A percentile compares a stretch with the other conserved stretches of the same genome.
These are phyloP conservation scores for Nebria salina DNA, from an alignment of 2,888 invertebrate species.

Conservation along the genomic window DNA sequence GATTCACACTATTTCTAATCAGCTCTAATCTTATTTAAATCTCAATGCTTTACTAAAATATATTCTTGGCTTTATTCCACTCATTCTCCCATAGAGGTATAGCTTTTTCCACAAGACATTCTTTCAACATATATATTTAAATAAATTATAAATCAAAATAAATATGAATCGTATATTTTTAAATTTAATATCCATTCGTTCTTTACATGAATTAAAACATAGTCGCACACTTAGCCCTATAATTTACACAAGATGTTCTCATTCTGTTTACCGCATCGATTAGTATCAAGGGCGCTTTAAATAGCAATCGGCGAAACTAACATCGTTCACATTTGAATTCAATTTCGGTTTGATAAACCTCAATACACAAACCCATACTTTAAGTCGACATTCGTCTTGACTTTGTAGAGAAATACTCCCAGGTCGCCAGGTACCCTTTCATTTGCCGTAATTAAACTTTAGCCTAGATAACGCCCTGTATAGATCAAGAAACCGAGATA, in stretches of 20 bases:
- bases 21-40: neutral
- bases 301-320: neutral
- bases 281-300: neutral
- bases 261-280: neutral
- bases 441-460: slow-evolving; percentile 28
- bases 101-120: too few relatives aligned
- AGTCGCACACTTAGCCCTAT: slow-evolving; percentile 2
- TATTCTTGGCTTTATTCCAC: neutral
- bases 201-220: neutral
- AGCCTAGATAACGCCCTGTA: slow-evolving; percentile 18
- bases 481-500: slow-evolving; percentile 27
- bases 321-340: neutral
- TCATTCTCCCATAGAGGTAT: too few relatives aligned
- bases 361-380: neutral
- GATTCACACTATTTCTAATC: slow-evolving; percentile 3
- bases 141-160: too few relatives aligned
- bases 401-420: neutral
- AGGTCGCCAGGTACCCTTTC: slow-evolving; percentile 24
- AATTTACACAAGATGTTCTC: neutral
- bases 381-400: neutral
- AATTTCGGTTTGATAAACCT: neutral
- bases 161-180: too few relatives aligned
- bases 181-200: neutral
- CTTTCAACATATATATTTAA: too few relatives aligned
- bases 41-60: neutral